phyloP scores from a whole-genome alignment of 1,140 invertebrate species.

The Cotesia typhae region DNA sequence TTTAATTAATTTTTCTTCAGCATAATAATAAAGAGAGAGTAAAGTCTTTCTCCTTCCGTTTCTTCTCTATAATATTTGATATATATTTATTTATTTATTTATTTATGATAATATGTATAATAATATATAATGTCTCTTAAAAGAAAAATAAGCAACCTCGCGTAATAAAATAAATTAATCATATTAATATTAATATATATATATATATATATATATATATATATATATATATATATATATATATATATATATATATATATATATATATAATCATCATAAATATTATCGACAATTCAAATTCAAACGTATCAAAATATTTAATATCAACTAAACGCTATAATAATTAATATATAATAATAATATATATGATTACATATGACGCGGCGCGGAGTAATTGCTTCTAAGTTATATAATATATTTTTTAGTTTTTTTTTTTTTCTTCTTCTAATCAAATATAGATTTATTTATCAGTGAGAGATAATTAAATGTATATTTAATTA shows the following conservation, averaged over 20 bases:
- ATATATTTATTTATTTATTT: constrained; percentile 29
- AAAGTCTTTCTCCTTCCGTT: not conserved
- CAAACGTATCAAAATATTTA: no score
- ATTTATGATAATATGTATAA: constrained; percentile 35
- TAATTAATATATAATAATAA: no score
- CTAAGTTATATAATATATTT: constrained; percentile 24
- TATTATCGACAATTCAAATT: constrained; percentile 48
- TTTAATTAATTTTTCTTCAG: not conserved
- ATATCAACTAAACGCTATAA: no score
- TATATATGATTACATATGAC: no score
- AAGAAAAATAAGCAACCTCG: constrained; percentile 44
- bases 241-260: constrained; percentile 18
- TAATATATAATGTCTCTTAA: constrained; percentile 44
- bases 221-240: constrained; percentile 28
- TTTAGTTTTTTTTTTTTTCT: not conserved
- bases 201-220: constrained; percentile 24
- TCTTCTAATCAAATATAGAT: constrained; percentile 23
- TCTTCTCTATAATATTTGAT: constrained; percentile 12
- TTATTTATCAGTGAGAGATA: constrained; percentile 33
- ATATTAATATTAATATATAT: constrained; percentile 11
- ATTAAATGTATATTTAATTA: no score
- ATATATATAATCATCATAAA: constrained; percentile 36
- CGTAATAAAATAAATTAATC: no score
- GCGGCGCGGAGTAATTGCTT: no score
- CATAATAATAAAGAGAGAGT: not conserved